A percentile compares a stretch with the other conserved stretches of the same genome.
Evolutionary conservation across 1,140 invertebrate genomes (phyloP).

Genomic region (Ooceraea biroi): DNA sequence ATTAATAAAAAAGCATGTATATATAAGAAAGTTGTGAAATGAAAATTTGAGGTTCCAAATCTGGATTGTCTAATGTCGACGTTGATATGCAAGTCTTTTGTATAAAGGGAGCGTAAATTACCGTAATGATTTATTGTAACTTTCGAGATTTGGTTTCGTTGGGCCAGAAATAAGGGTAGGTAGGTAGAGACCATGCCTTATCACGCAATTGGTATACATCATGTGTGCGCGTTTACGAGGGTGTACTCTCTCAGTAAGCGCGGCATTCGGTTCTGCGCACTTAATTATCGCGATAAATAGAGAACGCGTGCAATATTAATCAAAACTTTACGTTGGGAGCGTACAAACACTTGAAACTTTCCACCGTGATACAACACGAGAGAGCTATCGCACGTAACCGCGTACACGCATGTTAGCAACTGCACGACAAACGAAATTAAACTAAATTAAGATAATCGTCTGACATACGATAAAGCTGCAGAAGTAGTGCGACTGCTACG

Average conservation of each 20-base stretch:
- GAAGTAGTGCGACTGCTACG: neutral
- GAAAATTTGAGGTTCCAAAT: too few relatives aligned
- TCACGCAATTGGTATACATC: constrained; percentile 42
- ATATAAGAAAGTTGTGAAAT: too few relatives aligned
- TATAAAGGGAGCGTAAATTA: too few relatives aligned
- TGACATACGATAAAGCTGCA: constrained; percentile 10
- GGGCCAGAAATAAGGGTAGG: neutral
- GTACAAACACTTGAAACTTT: neutral
- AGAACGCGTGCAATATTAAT: neutral
- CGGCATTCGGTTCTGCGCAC: neutral
- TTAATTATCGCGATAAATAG: constrained; percentile 29
- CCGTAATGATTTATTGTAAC: too few relatives aligned
- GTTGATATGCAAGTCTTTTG: too few relatives aligned
- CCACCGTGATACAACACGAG: neutral
- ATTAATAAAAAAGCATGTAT: too few relatives aligned
- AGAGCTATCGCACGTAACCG: neutral
- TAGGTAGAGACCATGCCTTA: neutral
- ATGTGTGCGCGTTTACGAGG: neutral
- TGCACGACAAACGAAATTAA: constrained; percentile 21
- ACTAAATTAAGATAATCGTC: constrained; percentile 34
- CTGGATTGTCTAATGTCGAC: too few relatives aligned
- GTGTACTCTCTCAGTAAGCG: neutral
- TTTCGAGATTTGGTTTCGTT: too few relatives aligned
- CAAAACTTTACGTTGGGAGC: neutral
- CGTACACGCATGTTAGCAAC: neutral